Conservation (phyloP, 2,797 vertebrate genomes). For the Lophius americanus region DNA sequence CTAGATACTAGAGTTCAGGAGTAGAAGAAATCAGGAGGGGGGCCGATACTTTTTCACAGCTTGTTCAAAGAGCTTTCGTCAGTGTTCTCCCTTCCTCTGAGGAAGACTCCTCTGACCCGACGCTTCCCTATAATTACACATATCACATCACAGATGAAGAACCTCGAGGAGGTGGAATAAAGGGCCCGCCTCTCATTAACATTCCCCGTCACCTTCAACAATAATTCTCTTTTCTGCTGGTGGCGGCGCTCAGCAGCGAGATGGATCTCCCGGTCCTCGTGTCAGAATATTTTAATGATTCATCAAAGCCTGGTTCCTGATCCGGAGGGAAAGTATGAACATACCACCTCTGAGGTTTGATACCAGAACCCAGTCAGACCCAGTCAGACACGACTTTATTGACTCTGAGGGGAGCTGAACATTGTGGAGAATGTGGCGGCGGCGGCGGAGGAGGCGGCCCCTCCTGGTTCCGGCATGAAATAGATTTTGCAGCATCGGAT, state of each 20-base stretch:
- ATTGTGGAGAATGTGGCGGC: too few species aligned
- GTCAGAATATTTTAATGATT: conserved; percentile 60
- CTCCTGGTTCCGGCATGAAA: conserved; percentile 40
- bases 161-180: too few species aligned
- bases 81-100: too few species aligned
- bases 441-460: conserved; percentile 31
- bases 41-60: too few species aligned
- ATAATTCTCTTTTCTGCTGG: conserved; percentile 27
- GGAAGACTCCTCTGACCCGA: conserved; percentile 22
- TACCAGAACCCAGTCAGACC: not conserved
- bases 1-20: too few species aligned
- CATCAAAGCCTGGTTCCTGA: conserved; percentile 48
- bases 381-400: conserved; percentile 44
- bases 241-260: conserved; percentile 47
- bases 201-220: conserved; percentile 57
- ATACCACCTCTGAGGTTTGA: conserved; percentile 32
- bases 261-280: conserved; percentile 46
- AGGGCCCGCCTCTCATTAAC: conserved; percentile 45
- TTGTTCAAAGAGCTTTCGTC: too few species aligned
- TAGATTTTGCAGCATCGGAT: conserved; percentile 26
- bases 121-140: too few species aligned
- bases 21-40: too few species aligned
- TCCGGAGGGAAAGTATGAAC: conserved; percentile 56
- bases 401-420: conserved; percentile 36
- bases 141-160: conserved; percentile 7